These are phyloP conservation scores for Chaetophractus vellerosus DNA, from an alignment of 2,797 vertebrate genomes.

Conservation along the genomic window DNA sequence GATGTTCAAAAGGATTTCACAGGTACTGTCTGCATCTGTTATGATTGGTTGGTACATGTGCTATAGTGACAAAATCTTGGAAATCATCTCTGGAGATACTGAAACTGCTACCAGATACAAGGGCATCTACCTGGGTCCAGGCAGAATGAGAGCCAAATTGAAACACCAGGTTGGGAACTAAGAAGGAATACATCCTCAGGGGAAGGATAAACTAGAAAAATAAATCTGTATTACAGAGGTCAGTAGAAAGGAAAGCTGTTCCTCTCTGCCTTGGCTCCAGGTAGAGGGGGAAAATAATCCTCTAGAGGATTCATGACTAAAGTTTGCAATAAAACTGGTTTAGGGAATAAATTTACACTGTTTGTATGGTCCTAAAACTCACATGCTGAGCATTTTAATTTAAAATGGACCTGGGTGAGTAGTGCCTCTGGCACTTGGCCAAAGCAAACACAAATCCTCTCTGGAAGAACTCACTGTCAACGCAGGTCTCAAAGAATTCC, in stretches of 20 bases:
- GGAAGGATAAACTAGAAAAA: not conserved
- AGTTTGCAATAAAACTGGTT: not conserved
- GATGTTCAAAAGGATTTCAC: not conserved
- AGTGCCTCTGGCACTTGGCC: not conserved
- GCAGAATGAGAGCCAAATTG: not conserved
- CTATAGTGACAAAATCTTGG: not conserved
- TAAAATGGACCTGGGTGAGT: not conserved
- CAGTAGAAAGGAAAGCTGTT: not conserved
- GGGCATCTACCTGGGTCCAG: not conserved
- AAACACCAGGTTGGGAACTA: not conserved
- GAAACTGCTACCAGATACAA: not conserved
- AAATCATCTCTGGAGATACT: constrained; percentile 38
- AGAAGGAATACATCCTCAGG: not conserved
- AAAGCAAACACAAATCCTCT: not conserved
- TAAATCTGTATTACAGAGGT: not conserved
- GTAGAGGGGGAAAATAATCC: not conserved
- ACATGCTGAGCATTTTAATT: not conserved
- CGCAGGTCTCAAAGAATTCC: constrained; percentile 25
- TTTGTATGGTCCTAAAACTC: not conserved
- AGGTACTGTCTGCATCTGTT: not conserved
- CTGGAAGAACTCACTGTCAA: not conserved
- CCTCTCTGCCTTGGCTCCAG: constrained; percentile 1
- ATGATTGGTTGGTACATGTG: not conserved
- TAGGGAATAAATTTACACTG: too few relatives aligned
- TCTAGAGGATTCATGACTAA: not conserved